Evolutionary conservation across 2,888 invertebrate species (phyloP).

Genomic region (Nipponacmea schrenckii): DNA sequence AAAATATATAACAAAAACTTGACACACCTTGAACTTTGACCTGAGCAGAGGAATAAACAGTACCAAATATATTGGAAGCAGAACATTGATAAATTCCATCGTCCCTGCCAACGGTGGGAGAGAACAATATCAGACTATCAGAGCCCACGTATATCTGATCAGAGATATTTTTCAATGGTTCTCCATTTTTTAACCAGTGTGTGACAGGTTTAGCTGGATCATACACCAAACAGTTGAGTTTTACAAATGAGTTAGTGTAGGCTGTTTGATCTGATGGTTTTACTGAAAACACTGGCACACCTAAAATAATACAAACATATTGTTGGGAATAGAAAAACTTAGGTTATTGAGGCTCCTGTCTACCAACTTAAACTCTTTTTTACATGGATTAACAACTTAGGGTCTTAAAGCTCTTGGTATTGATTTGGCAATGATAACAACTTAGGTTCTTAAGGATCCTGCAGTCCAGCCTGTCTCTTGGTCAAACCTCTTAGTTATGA

Average conservation of each 20-base stretch:
- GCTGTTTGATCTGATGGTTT: neutral
- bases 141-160: neutral
- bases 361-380: too few species aligned
- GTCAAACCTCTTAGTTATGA: too few species aligned
- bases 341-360: too few species aligned
- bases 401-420: too few species aligned
- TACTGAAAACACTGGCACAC: neutral
- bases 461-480: too few species aligned
- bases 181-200: neutral
- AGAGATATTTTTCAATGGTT: neutral
- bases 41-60: neutral
- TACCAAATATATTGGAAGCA: neutral
- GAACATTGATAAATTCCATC: slow-evolving; percentile 1
- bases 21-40: neutral
- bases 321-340: too few species aligned
- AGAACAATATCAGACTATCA: neutral
- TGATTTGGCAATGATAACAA: too few species aligned
- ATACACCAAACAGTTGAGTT: neutral
- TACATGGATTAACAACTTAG: too few species aligned
- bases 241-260: neutral
- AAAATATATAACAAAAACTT: too few species aligned
- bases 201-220: neutral
- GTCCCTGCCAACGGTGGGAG: neutral
- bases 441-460: too few species aligned
- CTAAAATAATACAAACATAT: neutral